Percentiles rank a stretch among this genome's conserved stretches.
Conservation (phyloP, 1,140 invertebrate species). For the Drosophila persimilis region DNA sequence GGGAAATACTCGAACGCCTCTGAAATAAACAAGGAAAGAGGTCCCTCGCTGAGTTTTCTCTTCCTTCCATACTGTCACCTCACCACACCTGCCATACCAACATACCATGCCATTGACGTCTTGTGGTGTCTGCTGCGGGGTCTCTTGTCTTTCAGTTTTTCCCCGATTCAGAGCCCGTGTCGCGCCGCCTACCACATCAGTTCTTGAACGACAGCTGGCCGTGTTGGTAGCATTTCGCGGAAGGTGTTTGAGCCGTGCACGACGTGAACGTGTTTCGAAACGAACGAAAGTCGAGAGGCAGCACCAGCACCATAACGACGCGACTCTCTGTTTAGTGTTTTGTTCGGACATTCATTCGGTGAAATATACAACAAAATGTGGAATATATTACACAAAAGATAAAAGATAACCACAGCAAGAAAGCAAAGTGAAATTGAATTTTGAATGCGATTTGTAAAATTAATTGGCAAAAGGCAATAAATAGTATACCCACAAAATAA, state of each 20-base stretch:
- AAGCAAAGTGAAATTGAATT: conserved; percentile 56
- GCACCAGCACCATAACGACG: conserved; percentile 2
- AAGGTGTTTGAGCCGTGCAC: neutral
- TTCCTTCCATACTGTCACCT: no score
- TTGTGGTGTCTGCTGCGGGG: neutral
- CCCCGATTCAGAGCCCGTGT: conserved; percentile 13
- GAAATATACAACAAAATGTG: conserved; percentile 12
- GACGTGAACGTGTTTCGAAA: conserved; percentile 9
- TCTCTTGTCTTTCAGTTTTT: conserved; percentile 49
- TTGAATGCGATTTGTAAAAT: conserved; percentile 7
- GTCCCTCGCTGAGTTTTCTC: no score
- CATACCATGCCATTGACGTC: neutral
- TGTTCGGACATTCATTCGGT: conserved; percentile 37
- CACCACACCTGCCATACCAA: no score
- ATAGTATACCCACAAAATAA: conserved; percentile 49
- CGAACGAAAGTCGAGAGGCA: conserved; percentile 16
- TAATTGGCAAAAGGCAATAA: conserved; percentile 52
- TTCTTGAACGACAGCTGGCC: conserved; percentile 62
- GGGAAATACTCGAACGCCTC: no score
- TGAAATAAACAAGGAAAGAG: no score
- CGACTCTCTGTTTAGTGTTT: conserved; percentile 45
- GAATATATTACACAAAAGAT: conserved; percentile 18
- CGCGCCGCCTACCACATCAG: conserved; percentile 17
- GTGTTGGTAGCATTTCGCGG: conserved; percentile 51
- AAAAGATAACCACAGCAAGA: conserved; percentile 9